Evolutionary conservation across 2,888 invertebrate species (phyloP).

Genomic region (Cataglyphis cursor): DNA sequence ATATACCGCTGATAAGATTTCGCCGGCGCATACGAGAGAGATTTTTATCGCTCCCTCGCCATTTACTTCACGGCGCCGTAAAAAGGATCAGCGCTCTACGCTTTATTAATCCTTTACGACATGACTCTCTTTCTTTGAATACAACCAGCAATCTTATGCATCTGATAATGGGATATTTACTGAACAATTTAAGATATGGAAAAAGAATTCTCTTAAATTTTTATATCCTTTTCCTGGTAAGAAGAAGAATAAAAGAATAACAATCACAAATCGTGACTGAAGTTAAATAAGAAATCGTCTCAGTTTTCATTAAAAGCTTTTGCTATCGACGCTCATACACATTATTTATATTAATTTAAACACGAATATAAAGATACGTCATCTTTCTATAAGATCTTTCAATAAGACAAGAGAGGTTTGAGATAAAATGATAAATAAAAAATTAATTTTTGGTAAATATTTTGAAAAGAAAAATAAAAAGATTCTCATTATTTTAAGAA

Average conservation of each 20-base stretch:
- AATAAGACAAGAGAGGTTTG: neutral
- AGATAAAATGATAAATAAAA: neutral
- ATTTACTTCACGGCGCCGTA: constrained; percentile 39
- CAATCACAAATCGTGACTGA: neutral
- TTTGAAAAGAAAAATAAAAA: neutral
- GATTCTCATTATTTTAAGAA: neutral
- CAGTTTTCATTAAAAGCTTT: neutral
- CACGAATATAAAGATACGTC: neutral
- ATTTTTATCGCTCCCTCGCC: constrained; percentile 52
- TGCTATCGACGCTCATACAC: neutral
- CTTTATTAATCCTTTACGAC: constrained; percentile 60
- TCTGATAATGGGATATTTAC: constrained; percentile 1
- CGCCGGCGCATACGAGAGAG: neutral
- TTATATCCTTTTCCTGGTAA: neutral
- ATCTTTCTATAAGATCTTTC: neutral
- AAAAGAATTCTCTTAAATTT: neutral
- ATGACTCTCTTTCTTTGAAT: neutral
- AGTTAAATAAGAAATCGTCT: neutral
- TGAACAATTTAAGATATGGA: neutral
- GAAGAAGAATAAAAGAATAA: neutral
- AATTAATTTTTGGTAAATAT: constrained; percentile 2
- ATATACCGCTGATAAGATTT: constrained; percentile 20
- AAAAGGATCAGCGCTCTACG: constrained; percentile 2
- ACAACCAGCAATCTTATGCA: neutral
- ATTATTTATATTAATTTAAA: neutral